Evolutionary conservation across 2,113 vertebrate species (phyloP), one percentile per base, ranked within the genome.

Genomic region (Neogobius melanostomus): DNA sequence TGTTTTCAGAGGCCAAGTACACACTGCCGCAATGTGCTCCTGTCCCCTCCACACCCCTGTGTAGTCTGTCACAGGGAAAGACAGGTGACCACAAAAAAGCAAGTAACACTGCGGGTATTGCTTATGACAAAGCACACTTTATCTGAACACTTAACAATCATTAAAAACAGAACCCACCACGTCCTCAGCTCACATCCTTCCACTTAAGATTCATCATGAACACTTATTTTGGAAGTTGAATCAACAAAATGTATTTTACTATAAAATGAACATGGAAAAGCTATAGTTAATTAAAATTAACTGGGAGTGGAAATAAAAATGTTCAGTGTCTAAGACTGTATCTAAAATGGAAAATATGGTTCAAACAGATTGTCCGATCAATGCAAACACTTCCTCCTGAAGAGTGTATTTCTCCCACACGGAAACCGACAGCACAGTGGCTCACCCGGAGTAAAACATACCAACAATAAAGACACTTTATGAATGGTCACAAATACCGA

Each of bases 301-400:
- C 28, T 36, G 28, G 28, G 28, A 36, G 28, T 36, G 28, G 28
- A 36, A 36, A 36, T 36, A 36, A 36, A 1, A 2, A 4, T 36
- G 3, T 36, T 36, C 28, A 5, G 28, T 36, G 28, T 36, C 28
- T 36, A 36, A 36, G 28, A 36, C 4, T 36, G 28, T 36, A 4
- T 36, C 28, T 36, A 53, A 15, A 65, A 46, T 48, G 54, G 71
- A 48, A 36, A 69, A 54, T 79, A 49, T n/a, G 75, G 77, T 63
- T 82, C 52, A n/a, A 56, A 75, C 65, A 82, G 88, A 88, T 89
- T 88, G 87, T 89, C 89, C 87, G 83, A 68, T 77, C 82, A 86
- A 82, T 66, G 77, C 83, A 82, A 70, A 66, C 66, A 69, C 85
- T 76, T 72, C 2, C 69, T 79, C 80, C 74, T 77, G 16, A 51